phyloP scores from a whole-genome alignment of 2,888 invertebrate species.

The Eurytoma adleriae region DNA sequence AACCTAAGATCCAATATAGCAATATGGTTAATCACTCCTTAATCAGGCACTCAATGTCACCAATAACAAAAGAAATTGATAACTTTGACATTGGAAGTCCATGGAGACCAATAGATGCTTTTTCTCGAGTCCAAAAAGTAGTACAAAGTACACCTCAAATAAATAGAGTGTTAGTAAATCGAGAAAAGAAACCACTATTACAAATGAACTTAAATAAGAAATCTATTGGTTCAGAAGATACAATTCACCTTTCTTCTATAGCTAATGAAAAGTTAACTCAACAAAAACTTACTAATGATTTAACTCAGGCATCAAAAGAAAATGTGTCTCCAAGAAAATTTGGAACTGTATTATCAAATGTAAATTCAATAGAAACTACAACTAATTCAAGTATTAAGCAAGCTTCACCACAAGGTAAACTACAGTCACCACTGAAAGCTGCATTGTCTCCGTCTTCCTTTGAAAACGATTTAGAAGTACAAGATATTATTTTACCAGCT shows the following conservation, averaged over 20 bases:
- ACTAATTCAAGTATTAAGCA: slow-evolving; percentile 1
- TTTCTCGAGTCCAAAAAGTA: slow-evolving; percentile 63
- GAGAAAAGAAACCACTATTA: slow-evolving; percentile 32
- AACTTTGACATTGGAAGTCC: slow-evolving; percentile 65
- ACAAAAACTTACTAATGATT: neutral
- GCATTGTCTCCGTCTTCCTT: neutral
- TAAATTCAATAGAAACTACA: slow-evolving; percentile 43
- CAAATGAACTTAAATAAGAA: slow-evolving; percentile 32
- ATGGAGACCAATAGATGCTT: slow-evolving; percentile 65
- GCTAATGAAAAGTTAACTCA: slow-evolving; percentile 3
- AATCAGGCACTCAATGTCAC: slow-evolving; percentile 64
- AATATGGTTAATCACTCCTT: slow-evolving; percentile 58
- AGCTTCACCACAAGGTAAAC: slow-evolving; percentile 3
- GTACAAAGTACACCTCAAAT: slow-evolving; percentile 68
- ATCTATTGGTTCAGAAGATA: slow-evolving; percentile 49
- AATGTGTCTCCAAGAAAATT: slow-evolving; percentile 61
- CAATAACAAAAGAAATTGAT: slow-evolving; percentile 62
- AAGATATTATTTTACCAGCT: slow-evolving; percentile 7
- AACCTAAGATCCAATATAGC: slow-evolving; percentile 22
- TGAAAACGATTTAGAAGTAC: neutral
- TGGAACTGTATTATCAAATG: slow-evolving; percentile 66
- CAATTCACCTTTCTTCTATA: slow-evolving; percentile 37
- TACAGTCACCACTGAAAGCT: slow-evolving; percentile 11
- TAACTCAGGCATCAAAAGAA: neutral
- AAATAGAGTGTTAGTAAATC: slow-evolving; percentile 29